phyloP scores from a whole-genome alignment of 1,140 invertebrate genomes.

The Ips typographus region DNA sequence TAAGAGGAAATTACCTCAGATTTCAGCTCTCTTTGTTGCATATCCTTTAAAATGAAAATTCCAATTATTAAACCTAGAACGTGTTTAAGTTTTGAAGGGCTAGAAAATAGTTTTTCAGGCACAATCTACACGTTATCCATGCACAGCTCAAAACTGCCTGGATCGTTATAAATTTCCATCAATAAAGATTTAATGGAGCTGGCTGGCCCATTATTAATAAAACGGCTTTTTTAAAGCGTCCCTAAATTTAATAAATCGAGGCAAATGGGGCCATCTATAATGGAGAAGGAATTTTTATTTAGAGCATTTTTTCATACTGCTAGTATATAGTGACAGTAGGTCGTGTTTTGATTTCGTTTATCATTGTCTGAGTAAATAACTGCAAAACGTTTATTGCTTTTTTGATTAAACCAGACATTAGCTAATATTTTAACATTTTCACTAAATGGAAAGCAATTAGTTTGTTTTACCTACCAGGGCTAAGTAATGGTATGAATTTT shows the following conservation, averaged over 20 bases:
- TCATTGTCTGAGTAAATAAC: neutral
- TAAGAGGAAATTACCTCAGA: neutral
- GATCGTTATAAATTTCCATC: neutral
- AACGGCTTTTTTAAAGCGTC: neutral
- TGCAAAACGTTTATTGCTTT: neutral
- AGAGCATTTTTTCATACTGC: neutral
- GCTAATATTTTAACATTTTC: neutral
- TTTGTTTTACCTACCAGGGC: too few species aligned
- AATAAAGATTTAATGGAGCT: conserved; percentile 2
- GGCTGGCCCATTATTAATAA: neutral
- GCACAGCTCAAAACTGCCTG: neutral
- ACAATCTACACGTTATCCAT: neutral
- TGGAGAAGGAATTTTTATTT: neutral
- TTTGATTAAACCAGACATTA: neutral
- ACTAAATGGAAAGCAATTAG: neutral
- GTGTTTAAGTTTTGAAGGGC: neutral
- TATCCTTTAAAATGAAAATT: neutral
- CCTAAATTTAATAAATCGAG: neutral
- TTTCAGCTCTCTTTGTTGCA: neutral
- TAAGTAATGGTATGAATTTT: too few species aligned
- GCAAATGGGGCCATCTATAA: neutral
- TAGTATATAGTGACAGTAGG: neutral
- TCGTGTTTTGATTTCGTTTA: neutral
- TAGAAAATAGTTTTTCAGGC: neutral
- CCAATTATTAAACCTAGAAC: neutral